Evolutionary conservation across 2,888 invertebrate genomes (phyloP).

Genomic region (Myathropa florea): DNA sequence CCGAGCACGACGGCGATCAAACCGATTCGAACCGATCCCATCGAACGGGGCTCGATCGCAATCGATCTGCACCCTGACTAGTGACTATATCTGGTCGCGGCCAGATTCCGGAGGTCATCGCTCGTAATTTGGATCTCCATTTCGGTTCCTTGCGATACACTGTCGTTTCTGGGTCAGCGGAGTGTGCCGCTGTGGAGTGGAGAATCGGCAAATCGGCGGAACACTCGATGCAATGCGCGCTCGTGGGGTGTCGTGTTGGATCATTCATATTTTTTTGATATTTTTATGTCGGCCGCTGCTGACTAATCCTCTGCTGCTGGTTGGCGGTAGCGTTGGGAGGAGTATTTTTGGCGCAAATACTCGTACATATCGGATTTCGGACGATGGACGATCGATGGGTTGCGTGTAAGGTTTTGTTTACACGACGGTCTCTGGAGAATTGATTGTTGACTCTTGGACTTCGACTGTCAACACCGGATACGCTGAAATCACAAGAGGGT

Average conservation of each 20-base stretch:
- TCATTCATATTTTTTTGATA: conserved; percentile 10
- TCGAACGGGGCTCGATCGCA: conserved; percentile 16
- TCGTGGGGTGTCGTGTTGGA: conserved; percentile 14
- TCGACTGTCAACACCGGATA: not conserved
- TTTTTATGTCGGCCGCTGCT: not conserved
- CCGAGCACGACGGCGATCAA: not conserved
- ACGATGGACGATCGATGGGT: not conserved
- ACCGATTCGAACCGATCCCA: not conserved
- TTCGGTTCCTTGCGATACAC: conserved; percentile 17
- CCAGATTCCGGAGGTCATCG: conserved; percentile 57
- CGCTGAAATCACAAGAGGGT: not conserved
- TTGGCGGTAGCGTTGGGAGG: not conserved
- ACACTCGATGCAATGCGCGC: not conserved
- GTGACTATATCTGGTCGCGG: conserved; percentile 58
- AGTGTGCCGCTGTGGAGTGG: not conserved
- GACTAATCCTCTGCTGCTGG: not conserved
- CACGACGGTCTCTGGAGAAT: not conserved
- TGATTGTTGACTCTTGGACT: not conserved
- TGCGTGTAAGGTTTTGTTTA: not conserved
- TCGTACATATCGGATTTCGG: not conserved
- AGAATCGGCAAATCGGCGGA: not conserved
- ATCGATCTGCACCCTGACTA: not conserved
- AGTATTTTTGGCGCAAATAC: not conserved
- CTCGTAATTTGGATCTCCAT: conserved; percentile 45
- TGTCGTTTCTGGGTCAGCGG: conserved; percentile 40